phyloP scores from a whole-genome alignment of 2,113 vertebrate genomes.

The Drymodes brunneopygia region DNA sequence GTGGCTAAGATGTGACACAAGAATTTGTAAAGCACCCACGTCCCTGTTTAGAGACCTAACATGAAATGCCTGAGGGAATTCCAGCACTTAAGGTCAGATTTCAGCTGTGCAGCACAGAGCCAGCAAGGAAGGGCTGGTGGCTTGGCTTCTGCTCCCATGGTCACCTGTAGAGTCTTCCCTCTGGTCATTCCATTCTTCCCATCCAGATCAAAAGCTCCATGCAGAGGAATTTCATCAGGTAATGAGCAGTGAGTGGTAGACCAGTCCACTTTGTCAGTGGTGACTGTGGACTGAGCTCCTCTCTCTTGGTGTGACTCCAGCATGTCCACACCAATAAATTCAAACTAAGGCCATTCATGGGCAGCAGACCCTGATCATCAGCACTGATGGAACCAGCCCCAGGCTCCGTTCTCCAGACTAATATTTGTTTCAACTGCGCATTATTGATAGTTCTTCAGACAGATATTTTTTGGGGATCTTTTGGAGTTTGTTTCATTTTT shows the following conservation, averaged over 20 bases:
- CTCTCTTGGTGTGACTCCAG: neutral
- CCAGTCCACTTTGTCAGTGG: fast-evolving
- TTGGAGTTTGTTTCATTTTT: neutral
- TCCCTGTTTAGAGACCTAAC: neutral
- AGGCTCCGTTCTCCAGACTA: too few relatives aligned
- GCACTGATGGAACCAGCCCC: neutral
- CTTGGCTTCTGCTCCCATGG: neutral
- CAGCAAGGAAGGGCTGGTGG: neutral
- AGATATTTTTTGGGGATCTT: neutral
- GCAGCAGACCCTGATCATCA: neutral
- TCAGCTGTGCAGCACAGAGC: neutral
- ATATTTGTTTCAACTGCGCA: neutral
- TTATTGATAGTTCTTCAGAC: neutral
- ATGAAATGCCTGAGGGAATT: neutral
- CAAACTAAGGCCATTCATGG: neutral
- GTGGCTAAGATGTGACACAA: neutral
- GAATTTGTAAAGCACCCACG: neutral
- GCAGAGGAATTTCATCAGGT: neutral
- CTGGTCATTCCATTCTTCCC: neutral
- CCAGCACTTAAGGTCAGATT: neutral
- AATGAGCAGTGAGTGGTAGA: neutral
- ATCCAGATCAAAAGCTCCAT: neutral
- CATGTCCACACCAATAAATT: neutral
- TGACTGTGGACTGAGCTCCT: too few relatives aligned
- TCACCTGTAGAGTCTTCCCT: neutral